A percentile compares a stretch with the other conserved stretches of the same genome.
Evolutionary conservation across 2,888 invertebrate species (phyloP).

Genomic region (Microchrysa polita): DNA sequence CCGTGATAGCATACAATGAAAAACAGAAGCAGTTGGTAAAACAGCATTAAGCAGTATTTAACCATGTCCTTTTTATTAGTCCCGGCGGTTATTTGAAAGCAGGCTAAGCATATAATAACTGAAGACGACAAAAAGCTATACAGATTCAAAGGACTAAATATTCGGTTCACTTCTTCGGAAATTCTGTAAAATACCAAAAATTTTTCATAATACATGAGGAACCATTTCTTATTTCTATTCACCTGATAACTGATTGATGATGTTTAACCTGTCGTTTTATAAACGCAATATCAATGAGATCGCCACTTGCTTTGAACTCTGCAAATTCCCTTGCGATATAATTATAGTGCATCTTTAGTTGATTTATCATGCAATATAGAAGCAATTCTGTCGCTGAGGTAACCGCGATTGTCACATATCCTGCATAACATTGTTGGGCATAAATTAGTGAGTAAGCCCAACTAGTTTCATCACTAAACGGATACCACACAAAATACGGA

Average conservation of each 20-base stretch:
- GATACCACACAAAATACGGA: slow-evolving; percentile 32
- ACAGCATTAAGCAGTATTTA: slow-evolving; percentile 7
- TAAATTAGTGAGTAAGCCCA: slow-evolving; percentile 4
- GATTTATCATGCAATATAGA: not conserved
- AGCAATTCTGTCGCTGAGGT: slow-evolving; percentile 1
- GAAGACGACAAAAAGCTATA: slow-evolving; percentile 18
- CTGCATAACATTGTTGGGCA: not conserved
- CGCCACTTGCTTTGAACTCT: not conserved
- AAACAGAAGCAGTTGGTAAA: not conserved
- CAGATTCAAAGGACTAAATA: slow-evolving; percentile 17
- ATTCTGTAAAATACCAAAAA: not conserved
- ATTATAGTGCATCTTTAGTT: slow-evolving; percentile 11
- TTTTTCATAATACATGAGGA: not conserved
- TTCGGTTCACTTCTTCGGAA: not conserved
- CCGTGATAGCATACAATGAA: slow-evolving; percentile 18
- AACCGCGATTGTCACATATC: not conserved
- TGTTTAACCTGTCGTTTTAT: not conserved
- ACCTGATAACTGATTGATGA: not conserved
- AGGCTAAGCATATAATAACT: slow-evolving; percentile 1
- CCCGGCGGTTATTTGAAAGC: slow-evolving; percentile 25
- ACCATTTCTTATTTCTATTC: not conserved
- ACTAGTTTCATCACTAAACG: not conserved
- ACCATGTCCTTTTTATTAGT: not conserved
- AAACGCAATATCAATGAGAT: not conserved
- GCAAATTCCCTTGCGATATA: slow-evolving; percentile 5